Evolutionary conservation across 1,140 invertebrate species (phyloP).

Genomic region (Paracyclopina nana): DNA sequence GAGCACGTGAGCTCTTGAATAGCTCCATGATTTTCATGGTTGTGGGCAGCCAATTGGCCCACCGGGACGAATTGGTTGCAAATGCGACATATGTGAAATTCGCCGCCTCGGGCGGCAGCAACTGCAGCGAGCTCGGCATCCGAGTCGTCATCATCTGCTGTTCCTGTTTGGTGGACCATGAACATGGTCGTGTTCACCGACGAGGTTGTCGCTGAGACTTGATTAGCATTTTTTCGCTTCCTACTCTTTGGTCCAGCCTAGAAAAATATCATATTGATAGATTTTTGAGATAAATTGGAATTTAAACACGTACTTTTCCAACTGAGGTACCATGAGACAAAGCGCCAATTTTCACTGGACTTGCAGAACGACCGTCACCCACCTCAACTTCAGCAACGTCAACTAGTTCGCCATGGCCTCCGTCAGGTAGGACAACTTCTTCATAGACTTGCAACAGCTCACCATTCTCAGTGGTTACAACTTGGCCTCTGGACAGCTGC

Average conservation of each 20-base stretch:
- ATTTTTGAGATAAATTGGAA: too few species aligned
- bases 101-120: too few species aligned
- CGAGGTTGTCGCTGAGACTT: too few species aligned
- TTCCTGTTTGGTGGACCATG: too few species aligned
- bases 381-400: slow-evolving; percentile 10
- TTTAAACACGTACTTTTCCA: too few species aligned
- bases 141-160: too few species aligned
- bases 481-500: slow-evolving; percentile 6
- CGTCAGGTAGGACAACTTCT: slow-evolving; percentile 10
- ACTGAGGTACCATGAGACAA: too few species aligned
- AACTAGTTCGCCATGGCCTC: not conserved
- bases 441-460: slow-evolving; percentile 10
- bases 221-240: too few species aligned
- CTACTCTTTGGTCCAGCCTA: too few species aligned
- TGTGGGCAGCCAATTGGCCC: not conserved
- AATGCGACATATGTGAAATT: slow-evolving; percentile 9
- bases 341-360: slow-evolving; percentile 2
- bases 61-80: slow-evolving; percentile 10
- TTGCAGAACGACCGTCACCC: not conserved
- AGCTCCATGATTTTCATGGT: slow-evolving; percentile 3
- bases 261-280: too few species aligned
- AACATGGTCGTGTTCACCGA: too few species aligned
- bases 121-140: too few species aligned
- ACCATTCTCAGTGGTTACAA: slow-evolving; percentile 3
- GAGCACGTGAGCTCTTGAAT: slow-evolving; percentile 9